phyloP scores from a whole-genome alignment of 2,797 vertebrate species.

The Diglossa cyanea region DNA sequence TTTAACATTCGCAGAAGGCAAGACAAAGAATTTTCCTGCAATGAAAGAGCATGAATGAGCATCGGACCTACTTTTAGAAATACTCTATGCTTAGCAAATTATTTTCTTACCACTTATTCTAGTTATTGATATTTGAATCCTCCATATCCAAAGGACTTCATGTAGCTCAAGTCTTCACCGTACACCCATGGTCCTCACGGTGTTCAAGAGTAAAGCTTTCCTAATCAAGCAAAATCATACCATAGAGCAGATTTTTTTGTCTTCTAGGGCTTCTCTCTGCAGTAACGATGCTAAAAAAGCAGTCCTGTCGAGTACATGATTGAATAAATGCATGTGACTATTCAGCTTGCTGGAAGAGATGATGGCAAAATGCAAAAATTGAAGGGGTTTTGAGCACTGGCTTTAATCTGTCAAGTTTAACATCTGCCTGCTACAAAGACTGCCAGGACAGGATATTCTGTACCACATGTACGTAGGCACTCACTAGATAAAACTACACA shows the following conservation, averaged over 20 bases:
- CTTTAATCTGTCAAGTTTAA: background rate
- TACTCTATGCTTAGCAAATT: rapidly evolving
- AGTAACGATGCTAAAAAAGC: background rate
- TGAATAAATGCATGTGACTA: background rate
- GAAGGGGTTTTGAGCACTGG: background rate
- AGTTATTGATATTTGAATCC: background rate
- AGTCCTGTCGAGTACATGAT: background rate
- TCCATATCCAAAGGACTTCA: background rate
- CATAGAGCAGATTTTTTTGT: background rate
- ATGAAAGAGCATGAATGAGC: background rate
- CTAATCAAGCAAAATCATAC: background rate
- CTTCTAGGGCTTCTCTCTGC: background rate
- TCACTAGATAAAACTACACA: background rate
- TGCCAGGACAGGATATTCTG: background rate
- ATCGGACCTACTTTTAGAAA: background rate
- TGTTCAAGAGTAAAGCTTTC: background rate
- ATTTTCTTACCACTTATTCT: background rate
- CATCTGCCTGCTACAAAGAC: background rate
- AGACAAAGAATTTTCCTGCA: background rate
- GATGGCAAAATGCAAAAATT: background rate
- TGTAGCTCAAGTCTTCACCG: background rate
- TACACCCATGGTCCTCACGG: background rate
- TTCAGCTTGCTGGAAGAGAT: background rate
- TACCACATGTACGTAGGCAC: rapidly evolving
- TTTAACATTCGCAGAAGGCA: background rate